Evolutionary conservation across 2,113 vertebrate genomes (phyloP).

Genomic region (Turnix velox): DNA sequence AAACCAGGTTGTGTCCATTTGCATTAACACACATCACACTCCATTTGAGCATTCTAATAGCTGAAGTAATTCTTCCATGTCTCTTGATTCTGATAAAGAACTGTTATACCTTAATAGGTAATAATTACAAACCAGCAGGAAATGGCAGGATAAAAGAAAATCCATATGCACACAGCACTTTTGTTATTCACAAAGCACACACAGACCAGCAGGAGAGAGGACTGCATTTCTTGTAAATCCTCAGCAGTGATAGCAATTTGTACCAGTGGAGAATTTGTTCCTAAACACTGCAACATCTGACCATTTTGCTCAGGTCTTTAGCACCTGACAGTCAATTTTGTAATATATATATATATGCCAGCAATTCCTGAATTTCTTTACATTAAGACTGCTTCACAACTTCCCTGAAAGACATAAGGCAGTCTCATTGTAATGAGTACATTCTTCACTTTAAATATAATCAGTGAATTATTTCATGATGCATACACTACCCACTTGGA

Average conservation of each 20-base stretch:
- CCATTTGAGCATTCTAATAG: background rate
- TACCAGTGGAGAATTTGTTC: background rate
- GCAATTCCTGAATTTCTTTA: background rate
- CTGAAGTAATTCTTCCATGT: background rate
- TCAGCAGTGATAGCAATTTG: background rate
- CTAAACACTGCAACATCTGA: background rate
- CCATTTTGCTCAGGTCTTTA: background rate
- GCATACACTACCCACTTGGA: background rate
- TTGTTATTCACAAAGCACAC: background rate
- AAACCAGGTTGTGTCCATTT: background rate
- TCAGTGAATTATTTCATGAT: background rate
- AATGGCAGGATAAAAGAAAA: background rate
- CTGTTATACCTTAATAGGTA: background rate
- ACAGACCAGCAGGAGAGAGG: background rate
- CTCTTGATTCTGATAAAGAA: background rate
- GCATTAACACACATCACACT: background rate
- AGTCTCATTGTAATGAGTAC: background rate
- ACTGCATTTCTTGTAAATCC: background rate
- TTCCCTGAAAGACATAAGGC: background rate
- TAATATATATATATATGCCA: background rate
- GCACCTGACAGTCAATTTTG: background rate
- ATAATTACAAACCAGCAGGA: background rate
- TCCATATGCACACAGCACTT: background rate
- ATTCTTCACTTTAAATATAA: background rate
- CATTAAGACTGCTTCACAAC: background rate